Base-by-base conservation (phyloP, 2,113 vertebrate species). In the Miniopterus natalensis region DNA sequence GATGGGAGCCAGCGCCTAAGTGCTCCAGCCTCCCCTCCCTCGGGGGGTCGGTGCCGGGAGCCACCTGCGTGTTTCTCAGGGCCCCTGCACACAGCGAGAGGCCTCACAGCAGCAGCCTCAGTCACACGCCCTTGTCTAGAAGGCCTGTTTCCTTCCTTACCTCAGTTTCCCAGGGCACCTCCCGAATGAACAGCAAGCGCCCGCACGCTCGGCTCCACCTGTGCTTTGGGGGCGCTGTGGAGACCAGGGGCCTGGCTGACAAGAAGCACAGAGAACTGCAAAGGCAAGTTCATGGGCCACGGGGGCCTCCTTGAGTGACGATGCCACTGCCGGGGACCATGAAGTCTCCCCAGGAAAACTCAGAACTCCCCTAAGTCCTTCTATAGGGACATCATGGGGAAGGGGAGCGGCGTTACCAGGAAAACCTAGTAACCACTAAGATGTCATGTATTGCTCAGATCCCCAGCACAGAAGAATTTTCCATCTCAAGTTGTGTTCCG, bases 371-470 rank as follows among this genome's bases (percentile, higher is more conserved):
- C 1, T 5, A 68, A 73, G 42, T 49, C 29, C 17, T 71, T 42
- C n/a, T 77, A 40, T 14, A 0, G 1, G 7, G 8, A 0, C 2
- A 10, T 47, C 49, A 21, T 10, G 36, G 71, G n/a, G 6, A 7
- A 57, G 18, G 11, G 27, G 5, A 6, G 23, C n/a, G 47, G 66
- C 6, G 14, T 18, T 21, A 49, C 31, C 5, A 45, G 31, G 61
- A 77, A 47, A 79, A 63, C 17, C 45, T 42, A 61, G 65, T 84
- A 57, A 75, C 27, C 36, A 70, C 65, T 27, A 92, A 59, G 59
- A 55, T 1, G 47, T 47, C 13, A 14, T 93, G 71, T 57, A 68
- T 45, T 61, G 78, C 61, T 80, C 51, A 36, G 23, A 53, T 18
- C 3, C 5, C 15, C 15, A 42, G 45, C 55, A 27, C 3, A 75